Evolutionary conservation across 2,797 vertebrate genomes (phyloP), one percentile per base, ranked within the genome.

Genomic region (Rhinichthys osculus): DNA sequence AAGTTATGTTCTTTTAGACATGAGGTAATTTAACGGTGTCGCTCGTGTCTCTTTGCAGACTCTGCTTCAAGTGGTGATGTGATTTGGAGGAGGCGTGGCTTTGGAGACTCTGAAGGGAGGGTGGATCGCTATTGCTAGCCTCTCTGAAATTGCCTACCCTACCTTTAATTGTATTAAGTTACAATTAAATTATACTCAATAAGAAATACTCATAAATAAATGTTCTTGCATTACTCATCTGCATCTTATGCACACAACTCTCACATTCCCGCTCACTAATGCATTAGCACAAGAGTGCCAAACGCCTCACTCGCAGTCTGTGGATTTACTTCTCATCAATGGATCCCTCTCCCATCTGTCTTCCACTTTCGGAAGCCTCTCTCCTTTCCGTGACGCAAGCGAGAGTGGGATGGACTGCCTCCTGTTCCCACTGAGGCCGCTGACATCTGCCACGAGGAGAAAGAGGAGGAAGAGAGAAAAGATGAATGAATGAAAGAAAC

Each of bases 351-450:
- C 84, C 89, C 86, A 87, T 87, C 89, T 90, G 89, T 87, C 84
- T 74, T 86, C 78, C 42, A 84, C 85, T 84, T 88, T 84, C 85
- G 72, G 77, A 88, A 90, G 86, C 87, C 90, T 92, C 91, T 90
- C 87, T 94, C 50, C 50, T 93, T 95, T 96, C 95, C 94, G 93
- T 96, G 95, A 96, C 95, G 95, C 94, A 95, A 93, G 93, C 89
- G 90, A 92, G 93, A 95, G 94, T 95, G 93, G 94, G 95, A 94
- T 93, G 93, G 93, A 94, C 92, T 93, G 94, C 94, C 95, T 95
- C 93, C 93, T 94, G 95, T 94, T 95, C 93, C 93, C 93, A 89
- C 91, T 91, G 94, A 94, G 93, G 93, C 93, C 38, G 92, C 88
- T 78, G 89, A 93, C 92, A 94, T 94, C 94, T 93, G 90, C 93